Percentiles rank a stretch among this genome's conserved stretches.
These are phyloP conservation scores for Sebastes fasciatus DNA, from an alignment of 2,113 vertebrate species.

Conservation along the genomic window DNA sequence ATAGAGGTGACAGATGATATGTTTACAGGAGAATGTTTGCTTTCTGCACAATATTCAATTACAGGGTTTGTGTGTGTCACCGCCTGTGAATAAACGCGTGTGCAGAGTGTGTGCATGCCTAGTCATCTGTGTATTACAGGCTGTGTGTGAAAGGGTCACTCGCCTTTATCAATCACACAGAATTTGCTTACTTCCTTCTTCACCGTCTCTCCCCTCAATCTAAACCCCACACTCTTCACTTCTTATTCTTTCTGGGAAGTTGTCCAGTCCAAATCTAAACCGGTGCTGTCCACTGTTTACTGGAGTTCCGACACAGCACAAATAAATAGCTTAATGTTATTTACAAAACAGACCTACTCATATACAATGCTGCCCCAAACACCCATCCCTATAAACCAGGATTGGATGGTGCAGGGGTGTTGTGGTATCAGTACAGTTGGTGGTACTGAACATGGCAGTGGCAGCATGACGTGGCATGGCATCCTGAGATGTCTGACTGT, in stretches of 20 bases:
- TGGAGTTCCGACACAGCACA: slow-evolving; percentile 68
- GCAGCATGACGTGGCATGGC: not conserved
- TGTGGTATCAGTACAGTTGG: not conserved
- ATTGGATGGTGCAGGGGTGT: not conserved
- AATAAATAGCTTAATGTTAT: slow-evolving; percentile 79
- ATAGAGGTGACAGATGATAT: slow-evolving; percentile 78
- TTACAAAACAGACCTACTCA: slow-evolving; percentile 62
- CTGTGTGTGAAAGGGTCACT: slow-evolving; percentile 61
- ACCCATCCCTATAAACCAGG: not conserved
- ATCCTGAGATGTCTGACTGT: not conserved
- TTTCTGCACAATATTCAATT: slow-evolving; percentile 78
- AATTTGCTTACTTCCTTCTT: slow-evolving; percentile 58
- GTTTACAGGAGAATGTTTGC: slow-evolving; percentile 80
- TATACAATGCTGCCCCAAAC: slow-evolving; percentile 43
- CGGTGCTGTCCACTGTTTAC: slow-evolving; percentile 74
- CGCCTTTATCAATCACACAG: slow-evolving; percentile 66
- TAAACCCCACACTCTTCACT: slow-evolving; percentile 5
- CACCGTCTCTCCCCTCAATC: slow-evolving; percentile 22
- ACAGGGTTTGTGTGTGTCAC: slow-evolving; percentile 66
- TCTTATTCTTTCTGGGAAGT: slow-evolving; percentile 55
- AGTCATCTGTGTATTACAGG: slow-evolving; percentile 38
- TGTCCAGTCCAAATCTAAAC: slow-evolving; percentile 77
- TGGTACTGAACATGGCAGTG: not conserved
- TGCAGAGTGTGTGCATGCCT: slow-evolving; percentile 36
- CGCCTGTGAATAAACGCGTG: slow-evolving; percentile 44